Base-by-base conservation (phyloP, 2,113 vertebrate species). In the Triplophysa tibetana region DNA sequence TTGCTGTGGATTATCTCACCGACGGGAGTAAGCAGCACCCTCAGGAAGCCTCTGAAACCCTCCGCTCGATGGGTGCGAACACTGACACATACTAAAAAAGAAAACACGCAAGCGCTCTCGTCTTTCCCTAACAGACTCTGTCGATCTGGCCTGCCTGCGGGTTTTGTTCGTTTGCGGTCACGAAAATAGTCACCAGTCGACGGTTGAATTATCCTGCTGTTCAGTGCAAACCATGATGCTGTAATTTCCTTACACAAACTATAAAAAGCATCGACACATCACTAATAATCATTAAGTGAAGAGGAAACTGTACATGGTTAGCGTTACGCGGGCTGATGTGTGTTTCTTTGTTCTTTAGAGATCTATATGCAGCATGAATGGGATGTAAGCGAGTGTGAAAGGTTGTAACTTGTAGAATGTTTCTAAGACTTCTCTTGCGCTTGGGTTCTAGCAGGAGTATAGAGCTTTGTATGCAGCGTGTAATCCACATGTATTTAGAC, bases 11-110 rank as follows among this genome's bases (percentile, higher is more conserved):
- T 8, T 26, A 21, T 54, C 19, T 62, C 67, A 11, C 75, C 58
- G 26, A 48, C 79, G 64, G 83, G 79, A 81, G 79, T 78, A 74
- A 60, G 16, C 12, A 60, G 16, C 12, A 60, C 17, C 67, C 72
- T 80, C 74, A 77, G 80, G 75, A 16, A 52, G 75, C 33, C 41
- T 61, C 70, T 23, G 11, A 61, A 29, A 16, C 41, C 23, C 43
- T 17, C 17, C 16, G 14, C n/a, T 75, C 19, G 4, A 13, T 13
- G 43, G 43, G 43, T 45, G 43, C 11, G 43, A 45, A 11, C 3
- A 43, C 41, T 43, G 41, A 43, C 41, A 43, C 41, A 9, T 9
- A 45, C 8, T n/a, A 29, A 38, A 4, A 38, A n/a, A 33, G 1
- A 4, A 60, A n/a, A 60, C n/a, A 60, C 72, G 8, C n/a, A 38